These are phyloP conservation scores for Corydoras maculifer DNA, from an alignment of 2,113 vertebrate species.

Conservation along the genomic window DNA sequence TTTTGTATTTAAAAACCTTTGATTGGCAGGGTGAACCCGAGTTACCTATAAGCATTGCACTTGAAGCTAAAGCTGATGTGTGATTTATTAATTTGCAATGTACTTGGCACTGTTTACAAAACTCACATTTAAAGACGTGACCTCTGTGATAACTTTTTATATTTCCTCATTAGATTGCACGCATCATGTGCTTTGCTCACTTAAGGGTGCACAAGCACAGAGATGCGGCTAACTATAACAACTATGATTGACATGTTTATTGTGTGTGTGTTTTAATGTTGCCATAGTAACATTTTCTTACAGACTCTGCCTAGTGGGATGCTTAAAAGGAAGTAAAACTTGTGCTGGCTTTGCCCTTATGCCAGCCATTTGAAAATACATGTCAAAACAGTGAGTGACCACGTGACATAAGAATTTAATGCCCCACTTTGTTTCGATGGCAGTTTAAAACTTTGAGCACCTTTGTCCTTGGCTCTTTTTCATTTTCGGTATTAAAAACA, in stretches of 20 bases:
- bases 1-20: too few species aligned
- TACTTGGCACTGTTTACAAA: background rate
- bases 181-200: background rate
- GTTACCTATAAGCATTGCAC: too few species aligned
- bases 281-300: conserved; percentile 34
- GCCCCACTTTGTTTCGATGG: background rate
- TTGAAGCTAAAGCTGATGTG: background rate
- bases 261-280: conserved; percentile 19
- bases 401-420: background rate
- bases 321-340: conserved; percentile 29
- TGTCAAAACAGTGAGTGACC: conserved; percentile 29
- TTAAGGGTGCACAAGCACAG: background rate
- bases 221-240: conserved; percentile 17
- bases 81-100: background rate
- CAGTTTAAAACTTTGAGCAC: conserved; percentile 7
- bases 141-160: background rate
- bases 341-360: conserved; percentile 5
- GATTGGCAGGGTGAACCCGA: too few species aligned
- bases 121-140: background rate
- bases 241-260: conserved; percentile 38
- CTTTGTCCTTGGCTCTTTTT: conserved; percentile 2
- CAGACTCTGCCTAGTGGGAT: conserved; percentile 28
- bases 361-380: conserved; percentile 28
- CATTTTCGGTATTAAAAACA: conserved; percentile 1
- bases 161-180: background rate